Percentiles rank a stretch among this genome's conserved stretches.
These are phyloP conservation scores for Papilio polytes DNA, from an alignment of 1,140 invertebrate genomes.

Conservation along the genomic window DNA sequence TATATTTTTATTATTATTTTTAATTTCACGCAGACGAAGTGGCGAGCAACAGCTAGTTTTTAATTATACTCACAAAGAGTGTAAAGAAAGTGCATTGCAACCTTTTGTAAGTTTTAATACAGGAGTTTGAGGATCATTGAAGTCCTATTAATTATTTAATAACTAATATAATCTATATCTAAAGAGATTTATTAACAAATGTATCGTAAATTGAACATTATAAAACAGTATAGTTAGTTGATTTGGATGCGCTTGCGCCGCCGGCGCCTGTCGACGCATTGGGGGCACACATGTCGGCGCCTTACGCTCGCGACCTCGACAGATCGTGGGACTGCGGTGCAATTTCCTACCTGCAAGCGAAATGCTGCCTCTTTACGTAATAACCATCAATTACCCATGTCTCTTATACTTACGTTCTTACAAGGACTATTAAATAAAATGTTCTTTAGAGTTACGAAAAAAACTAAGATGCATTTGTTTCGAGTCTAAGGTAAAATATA, in stretches of 20 bases:
- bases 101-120: too few species aligned
- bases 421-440: not conserved
- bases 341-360: constrained; percentile 20
- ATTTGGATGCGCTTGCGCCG: constrained; percentile 2
- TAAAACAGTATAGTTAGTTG: not conserved
- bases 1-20: too few species aligned
- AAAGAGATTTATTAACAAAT: not conserved
- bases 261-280: constrained; percentile 13
- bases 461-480: too few species aligned
- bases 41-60: too few species aligned
- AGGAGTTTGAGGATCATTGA: not conserved
- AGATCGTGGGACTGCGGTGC: constrained; percentile 28
- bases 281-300: constrained; percentile 28
- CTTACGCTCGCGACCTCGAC: constrained; percentile 18
- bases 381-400: constrained; percentile 32
- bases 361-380: constrained; percentile 8
- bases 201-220: not conserved
- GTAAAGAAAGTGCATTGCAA: too few species aligned
- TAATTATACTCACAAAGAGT: too few species aligned
- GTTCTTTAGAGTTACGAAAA: not conserved
- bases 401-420: not conserved
- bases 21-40: too few species aligned
- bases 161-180: too few species aligned
- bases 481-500: too few species aligned
- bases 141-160: too few species aligned